These are phyloP conservation scores for Trachelus iudaicus DNA, from an alignment of 2,888 invertebrate genomes.

Conservation along the genomic window DNA sequence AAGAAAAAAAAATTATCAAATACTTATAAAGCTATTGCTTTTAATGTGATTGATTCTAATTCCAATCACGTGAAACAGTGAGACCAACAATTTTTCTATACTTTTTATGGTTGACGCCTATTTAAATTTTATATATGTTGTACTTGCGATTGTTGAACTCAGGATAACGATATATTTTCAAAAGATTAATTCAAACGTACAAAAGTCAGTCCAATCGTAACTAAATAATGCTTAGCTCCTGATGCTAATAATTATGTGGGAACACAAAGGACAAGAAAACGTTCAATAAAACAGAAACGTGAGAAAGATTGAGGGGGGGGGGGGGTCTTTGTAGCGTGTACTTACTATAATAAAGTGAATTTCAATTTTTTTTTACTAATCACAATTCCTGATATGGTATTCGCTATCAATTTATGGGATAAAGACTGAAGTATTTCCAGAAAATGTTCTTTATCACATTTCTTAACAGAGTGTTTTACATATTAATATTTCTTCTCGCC, in stretches of 20 bases:
- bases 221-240: background rate
- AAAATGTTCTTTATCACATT: background rate
- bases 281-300: background rate
- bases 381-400: background rate
- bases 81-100: background rate
- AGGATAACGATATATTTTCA: background rate
- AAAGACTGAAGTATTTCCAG: background rate
- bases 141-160: background rate
- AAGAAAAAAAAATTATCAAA: background rate
- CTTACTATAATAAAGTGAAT: slow-evolving; percentile 15
- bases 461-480: background rate
- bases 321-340: background rate
- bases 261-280: background rate
- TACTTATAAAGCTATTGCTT: background rate
- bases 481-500: background rate
- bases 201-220: background rate
- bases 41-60: background rate
- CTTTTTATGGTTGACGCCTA: background rate
- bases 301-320: background rate
- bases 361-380: slow-evolving; percentile 2
- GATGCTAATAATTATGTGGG: background rate
- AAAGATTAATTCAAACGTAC: background rate
- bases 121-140: background rate
- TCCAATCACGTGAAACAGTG: background rate
- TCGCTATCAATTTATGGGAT: background rate